These are phyloP conservation scores for Trinectes maculatus DNA, from an alignment of 2,113 vertebrate genomes.

Conservation along the genomic window DNA sequence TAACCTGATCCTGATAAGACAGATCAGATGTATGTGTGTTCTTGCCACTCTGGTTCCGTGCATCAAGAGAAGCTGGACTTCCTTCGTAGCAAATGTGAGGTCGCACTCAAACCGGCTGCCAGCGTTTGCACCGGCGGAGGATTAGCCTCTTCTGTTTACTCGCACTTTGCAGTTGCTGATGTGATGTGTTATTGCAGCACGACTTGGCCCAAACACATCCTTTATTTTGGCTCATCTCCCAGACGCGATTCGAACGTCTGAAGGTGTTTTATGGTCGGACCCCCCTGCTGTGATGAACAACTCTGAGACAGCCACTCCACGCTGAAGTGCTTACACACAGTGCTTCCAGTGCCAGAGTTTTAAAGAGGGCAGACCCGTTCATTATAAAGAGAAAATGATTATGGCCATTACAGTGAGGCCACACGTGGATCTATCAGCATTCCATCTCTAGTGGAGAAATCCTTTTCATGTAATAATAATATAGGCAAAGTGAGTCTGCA, in stretches of 20 bases:
- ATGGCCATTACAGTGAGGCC: conserved; percentile 39
- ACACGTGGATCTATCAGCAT: conserved; percentile 1
- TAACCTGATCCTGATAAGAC: no score
- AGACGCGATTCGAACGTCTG: conserved; percentile 37
- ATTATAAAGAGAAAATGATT: conserved; percentile 53
- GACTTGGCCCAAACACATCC: conserved; percentile 30
- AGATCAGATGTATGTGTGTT: conserved; percentile 56
- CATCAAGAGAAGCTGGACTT: conserved; percentile 39
- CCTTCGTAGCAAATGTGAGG: conserved; percentile 45
- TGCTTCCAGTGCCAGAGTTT: conserved; percentile 29
- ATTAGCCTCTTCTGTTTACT: conserved; percentile 56
- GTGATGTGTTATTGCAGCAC: conserved; percentile 50
- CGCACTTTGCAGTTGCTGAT: conserved; percentile 54
- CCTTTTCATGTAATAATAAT: conserved; percentile 34
- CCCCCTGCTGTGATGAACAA: conserved; percentile 40
- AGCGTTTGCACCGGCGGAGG: conserved; percentile 49
- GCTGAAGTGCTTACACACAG: conserved; percentile 31
- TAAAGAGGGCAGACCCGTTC: conserved; percentile 28
- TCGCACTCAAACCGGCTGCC: conserved; percentile 38
- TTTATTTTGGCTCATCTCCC: conserved; percentile 55
- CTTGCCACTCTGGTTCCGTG: conserved; percentile 59
- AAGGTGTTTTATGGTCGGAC: conserved; percentile 54
- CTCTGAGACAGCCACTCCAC: conserved; percentile 41
- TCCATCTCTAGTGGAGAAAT: conserved; percentile 14
- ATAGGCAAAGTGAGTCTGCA: conserved; percentile 22